A percentile compares a stretch with the other conserved stretches of the same genome.
Conservation (phyloP, 2,113 vertebrate species). For the Vulpes vulpes region DNA sequence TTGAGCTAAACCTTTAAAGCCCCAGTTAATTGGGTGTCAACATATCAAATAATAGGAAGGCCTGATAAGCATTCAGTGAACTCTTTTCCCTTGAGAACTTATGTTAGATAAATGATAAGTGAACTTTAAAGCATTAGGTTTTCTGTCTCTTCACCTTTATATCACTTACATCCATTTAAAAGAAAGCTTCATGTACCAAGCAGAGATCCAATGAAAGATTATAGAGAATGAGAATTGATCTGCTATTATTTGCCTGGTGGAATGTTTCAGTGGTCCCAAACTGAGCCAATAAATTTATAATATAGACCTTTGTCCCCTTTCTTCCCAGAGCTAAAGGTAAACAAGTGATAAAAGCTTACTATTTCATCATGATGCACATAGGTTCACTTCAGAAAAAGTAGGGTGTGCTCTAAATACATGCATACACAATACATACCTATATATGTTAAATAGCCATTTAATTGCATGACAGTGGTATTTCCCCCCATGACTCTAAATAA, state of each 20-base stretch:
- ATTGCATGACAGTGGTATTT: neutral
- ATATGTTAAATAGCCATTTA: neutral
- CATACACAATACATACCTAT: fast-evolving
- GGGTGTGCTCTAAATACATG: neutral
- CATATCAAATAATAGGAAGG: conserved; percentile 44
- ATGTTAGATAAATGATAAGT: conserved; percentile 53
- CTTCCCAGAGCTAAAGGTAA: neutral
- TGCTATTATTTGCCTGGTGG: neutral
- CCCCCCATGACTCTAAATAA: neutral
- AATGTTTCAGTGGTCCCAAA: neutral
- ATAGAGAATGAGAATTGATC: neutral
- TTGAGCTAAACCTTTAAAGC: neutral
- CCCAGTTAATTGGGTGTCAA: conserved; percentile 62
- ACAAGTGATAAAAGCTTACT: neutral
- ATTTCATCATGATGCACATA: neutral
- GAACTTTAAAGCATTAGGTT: conserved; percentile 66
- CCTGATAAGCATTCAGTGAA: conserved; percentile 10
- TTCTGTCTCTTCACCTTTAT: conserved; percentile 70
- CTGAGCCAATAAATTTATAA: neutral
- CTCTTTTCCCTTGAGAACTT: conserved; percentile 39
- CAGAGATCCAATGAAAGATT: conserved; percentile 49
- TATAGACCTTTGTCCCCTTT: neutral
- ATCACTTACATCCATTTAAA: conserved; percentile 31
- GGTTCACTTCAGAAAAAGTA: neutral
- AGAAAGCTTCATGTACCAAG: neutral